Evolutionary conservation across 2,888 invertebrate species (phyloP), one percentile per base, ranked within the genome.

Genomic region (Lampropteryx suffumata): DNA sequence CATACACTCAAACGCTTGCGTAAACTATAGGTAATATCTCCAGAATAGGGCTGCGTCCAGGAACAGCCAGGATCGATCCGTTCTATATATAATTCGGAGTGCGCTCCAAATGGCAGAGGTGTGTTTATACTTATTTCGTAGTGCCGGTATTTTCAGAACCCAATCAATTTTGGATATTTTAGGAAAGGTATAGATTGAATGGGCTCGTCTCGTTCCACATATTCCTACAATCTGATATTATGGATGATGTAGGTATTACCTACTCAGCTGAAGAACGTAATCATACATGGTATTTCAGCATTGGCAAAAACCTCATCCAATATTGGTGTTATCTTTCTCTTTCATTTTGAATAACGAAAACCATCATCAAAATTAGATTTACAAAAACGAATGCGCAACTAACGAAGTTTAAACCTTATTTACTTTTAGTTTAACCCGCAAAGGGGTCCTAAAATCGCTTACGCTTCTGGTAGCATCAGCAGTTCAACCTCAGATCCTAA

Each of bases 401-500:
- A 58, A 59, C 58, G 49, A 61, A 61, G 51, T 61, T 55, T 52
- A 59, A 59, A 59, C 44, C 46, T 50, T 50, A 52, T 61, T 61
- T 56, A 55, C 56, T 57, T 61, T 50, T 57, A 51, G 57, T 53
- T 56, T 48, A 51, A 53, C 48, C 4, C 49, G 48, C 62, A 59
- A 65, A 67, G 55, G 69, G 71, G 59, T 64, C 66, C 64, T 64
- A 68, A 73, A 69, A 71, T 67, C 68, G 71, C 69, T 73, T 73
- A 71, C 69, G 66, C 57, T 63, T 11, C 33, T 62, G 64, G 66
- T 50, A 51, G 62, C 65, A 67, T 73, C 74, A 71, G 73, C 66
- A 62, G 57, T 48, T 52, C 63, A 61, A 58, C 58, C 64, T 62
- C 58, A 47, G 61, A 65, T 62, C 60, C 65, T 37, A 54, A 67